A percentile compares a stretch with the other conserved stretches of the same genome.
Evolutionary conservation across 2,113 vertebrate species (phyloP).

Genomic region (Tachysurus fulvidraco): DNA sequence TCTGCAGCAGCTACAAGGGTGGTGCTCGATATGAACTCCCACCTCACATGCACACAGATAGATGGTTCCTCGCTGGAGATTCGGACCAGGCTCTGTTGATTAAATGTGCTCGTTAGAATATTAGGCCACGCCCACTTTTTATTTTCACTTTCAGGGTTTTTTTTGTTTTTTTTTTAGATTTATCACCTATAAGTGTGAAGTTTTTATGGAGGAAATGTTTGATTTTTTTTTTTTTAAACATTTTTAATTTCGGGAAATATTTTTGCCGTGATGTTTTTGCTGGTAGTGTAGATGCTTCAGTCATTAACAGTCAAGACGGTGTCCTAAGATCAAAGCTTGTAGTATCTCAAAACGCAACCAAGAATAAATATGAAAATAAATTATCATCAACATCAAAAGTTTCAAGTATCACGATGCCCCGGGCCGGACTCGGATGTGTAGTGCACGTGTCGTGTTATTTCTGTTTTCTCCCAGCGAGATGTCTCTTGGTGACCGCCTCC

Average conservation of each 20-base stretch:
- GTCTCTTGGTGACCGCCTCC: constrained; percentile 71
- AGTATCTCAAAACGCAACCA: constrained; percentile 52
- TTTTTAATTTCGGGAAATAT: background rate
- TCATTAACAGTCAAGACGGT: background rate
- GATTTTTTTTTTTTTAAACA: background rate
- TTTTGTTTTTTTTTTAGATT: background rate
- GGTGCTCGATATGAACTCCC: background rate
- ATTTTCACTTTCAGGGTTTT: background rate
- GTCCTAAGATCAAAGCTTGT: constrained; percentile 17
- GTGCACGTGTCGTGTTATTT: constrained; percentile 57
- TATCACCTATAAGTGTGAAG: background rate
- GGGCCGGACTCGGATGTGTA: constrained; percentile 17
- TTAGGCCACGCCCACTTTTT: background rate
- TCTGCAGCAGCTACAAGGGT: background rate
- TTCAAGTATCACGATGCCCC: constrained; percentile 69
- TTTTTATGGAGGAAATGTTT: background rate
- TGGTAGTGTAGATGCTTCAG: constrained; percentile 32
- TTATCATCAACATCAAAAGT: constrained; percentile 54
- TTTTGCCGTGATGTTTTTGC: background rate
- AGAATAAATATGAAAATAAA: constrained; percentile 76
- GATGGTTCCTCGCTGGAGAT: background rate
- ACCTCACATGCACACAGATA: background rate
- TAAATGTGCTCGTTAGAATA: background rate
- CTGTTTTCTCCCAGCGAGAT: constrained; percentile 62
- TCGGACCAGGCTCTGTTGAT: background rate